Percentiles rank a stretch among this genome's conserved stretches.
Evolutionary conservation across 2,888 invertebrate genomes (phyloP).

Genomic region (Amphimallon solstitiale): DNA sequence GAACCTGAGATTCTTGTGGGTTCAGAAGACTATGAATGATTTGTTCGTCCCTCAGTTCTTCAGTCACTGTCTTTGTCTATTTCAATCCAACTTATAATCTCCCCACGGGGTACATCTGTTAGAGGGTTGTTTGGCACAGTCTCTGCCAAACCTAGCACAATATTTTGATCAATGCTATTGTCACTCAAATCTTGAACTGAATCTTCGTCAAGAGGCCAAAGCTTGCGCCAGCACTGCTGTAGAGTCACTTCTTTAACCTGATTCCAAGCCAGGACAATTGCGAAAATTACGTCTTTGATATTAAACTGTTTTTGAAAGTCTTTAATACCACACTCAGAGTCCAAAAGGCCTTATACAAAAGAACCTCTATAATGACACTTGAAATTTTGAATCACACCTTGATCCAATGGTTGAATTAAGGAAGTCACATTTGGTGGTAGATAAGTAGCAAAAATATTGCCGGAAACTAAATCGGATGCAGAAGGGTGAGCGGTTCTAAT

Average conservation of each 20-base stretch:
- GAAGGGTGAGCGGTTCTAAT: neutral
- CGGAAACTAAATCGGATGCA: neutral
- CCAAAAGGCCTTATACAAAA: neutral
- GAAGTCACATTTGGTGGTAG: slow-evolving; percentile 40
- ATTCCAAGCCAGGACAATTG: neutral
- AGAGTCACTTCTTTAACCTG: neutral
- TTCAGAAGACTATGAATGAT: neutral
- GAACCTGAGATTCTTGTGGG: neutral
- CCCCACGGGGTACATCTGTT: neutral
- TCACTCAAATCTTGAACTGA: neutral
- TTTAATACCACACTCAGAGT: neutral
- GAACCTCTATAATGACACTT: slow-evolving; percentile 48
- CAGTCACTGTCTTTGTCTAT: neutral
- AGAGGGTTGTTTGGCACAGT: neutral
- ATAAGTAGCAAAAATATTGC: neutral
- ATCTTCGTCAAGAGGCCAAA: neutral
- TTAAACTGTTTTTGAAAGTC: slow-evolving; percentile 2
- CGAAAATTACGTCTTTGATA: neutral
- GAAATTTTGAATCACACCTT: slow-evolving; percentile 48
- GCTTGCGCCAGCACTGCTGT: neutral
- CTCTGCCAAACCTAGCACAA: neutral
- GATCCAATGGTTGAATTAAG: slow-evolving; percentile 49
- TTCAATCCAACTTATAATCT: neutral
- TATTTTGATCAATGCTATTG: slow-evolving; percentile 1
- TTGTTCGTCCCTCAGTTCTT: neutral